A percentile compares a stretch with the other conserved stretches of the same genome.
Conservation (phyloP, 2,113 vertebrate genomes). For the Corynorhinus townsendii region DNA sequence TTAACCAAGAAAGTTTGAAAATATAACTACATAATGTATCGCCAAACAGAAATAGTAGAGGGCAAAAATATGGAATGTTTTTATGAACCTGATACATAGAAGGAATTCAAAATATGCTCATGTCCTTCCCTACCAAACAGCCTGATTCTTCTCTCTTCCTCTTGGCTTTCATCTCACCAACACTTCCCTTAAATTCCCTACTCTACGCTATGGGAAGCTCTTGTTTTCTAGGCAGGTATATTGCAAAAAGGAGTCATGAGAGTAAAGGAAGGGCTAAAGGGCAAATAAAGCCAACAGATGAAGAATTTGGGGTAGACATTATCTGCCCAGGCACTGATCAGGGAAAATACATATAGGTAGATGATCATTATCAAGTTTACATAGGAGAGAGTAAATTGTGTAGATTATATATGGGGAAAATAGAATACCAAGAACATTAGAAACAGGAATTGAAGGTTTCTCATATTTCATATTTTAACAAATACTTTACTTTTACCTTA, state of each 20-base stretch:
- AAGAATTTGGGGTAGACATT: neutral
- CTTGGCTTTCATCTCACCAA: neutral
- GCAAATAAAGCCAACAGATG: neutral
- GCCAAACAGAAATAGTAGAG: neutral
- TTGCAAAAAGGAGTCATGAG: neutral
- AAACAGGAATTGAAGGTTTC: neutral
- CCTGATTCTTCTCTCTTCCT: neutral
- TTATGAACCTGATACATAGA: neutral
- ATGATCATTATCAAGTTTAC: neutral
- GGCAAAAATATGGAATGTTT: neutral
- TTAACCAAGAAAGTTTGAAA: neutral
- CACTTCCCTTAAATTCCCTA: neutral
- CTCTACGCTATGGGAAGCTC: neutral
- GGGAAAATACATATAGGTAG: neutral
- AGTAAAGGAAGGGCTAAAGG: neutral
- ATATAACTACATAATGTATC: neutral
- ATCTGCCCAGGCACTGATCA: neutral
- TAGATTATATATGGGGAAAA: neutral
- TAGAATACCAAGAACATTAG: neutral
- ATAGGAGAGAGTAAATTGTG: neutral
- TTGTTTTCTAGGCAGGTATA: slow-evolving; percentile 2
- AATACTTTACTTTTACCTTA: neutral
- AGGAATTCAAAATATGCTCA: neutral
- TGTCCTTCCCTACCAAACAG: neutral
- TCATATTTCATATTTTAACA: neutral